Percentiles rank a stretch among this genome's conserved stretches.
Conservation (phyloP, 1,140 invertebrate species). For the Protaetia brevitarsis region DNA sequence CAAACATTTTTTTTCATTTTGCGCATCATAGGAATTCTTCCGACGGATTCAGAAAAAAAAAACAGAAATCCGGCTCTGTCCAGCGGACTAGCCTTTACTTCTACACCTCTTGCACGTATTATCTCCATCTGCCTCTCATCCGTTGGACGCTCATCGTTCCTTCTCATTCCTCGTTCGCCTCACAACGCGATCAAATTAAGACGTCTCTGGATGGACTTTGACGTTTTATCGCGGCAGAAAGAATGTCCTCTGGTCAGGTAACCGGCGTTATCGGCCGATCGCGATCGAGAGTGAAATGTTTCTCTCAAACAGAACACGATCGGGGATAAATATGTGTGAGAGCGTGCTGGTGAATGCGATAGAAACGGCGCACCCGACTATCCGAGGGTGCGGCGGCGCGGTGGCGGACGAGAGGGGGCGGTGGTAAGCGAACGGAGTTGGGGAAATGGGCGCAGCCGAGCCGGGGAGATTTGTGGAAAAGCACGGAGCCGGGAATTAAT, state of each 20-base stretch:
- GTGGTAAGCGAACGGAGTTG: no score
- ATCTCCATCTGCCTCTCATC: no score
- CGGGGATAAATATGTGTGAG: conserved; percentile 18
- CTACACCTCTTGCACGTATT: no score
- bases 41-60: no score
- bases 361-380: not conserved
- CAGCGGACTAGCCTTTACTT: no score
- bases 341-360: not conserved
- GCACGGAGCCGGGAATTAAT: not conserved
- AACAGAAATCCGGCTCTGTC: no score
- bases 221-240: conserved; percentile 15
- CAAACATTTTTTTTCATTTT: no score
- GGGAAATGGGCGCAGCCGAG: not conserved
- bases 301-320: conserved; percentile 28
- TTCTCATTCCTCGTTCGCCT: not conserved
- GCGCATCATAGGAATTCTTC: no score
- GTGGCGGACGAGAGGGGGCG: not conserved
- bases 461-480: not conserved
- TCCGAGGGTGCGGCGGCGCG: not conserved
- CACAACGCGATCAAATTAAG: conserved; percentile 16
- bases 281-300: conserved; percentile 26
- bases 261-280: conserved; percentile 13
- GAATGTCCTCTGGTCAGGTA: conserved; percentile 15
- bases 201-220: conserved; percentile 12
- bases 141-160: no score